Evolutionary conservation across 2,888 invertebrate species (phyloP), one percentile per base, ranked within the genome.

Genomic region (Plusia festucae): DNA sequence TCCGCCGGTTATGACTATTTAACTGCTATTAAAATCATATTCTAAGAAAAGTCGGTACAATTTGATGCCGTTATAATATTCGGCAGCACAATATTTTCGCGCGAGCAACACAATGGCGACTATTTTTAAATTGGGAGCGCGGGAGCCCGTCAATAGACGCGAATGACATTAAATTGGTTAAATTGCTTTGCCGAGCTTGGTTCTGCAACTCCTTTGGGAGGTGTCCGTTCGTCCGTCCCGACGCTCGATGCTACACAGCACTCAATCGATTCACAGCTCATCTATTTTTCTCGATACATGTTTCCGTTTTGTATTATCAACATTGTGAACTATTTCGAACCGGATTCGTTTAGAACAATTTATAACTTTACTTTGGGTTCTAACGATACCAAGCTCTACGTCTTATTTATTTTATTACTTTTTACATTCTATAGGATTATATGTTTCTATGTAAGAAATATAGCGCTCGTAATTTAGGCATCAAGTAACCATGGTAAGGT

Each of bases 151-250:
- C 93, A 93, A 93, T 93, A 89, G 93, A 89, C 85, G 84, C 88
- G 92, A 91, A 93, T 91, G 91, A 93, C 90, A 93, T 93, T 93
- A 93, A 94, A 94, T 94, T 94, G 94, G 93, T 91, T 92, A 91
- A 93, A 94, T 93, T 93, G 93, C 91, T 93, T 90, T 86, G 89
- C 89, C 86, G 90, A 88, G 90, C 87, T 89, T 88, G 88, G 89
- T 87, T 88, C 87, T 88, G 90, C 88, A 83, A 83, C 84, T 90
- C 92, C 91, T 88, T 84, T 85, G 91, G 91, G 93, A 92, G 87
- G 85, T 86, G 88, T 83, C 84, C 85, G 79, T 83, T 85, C 82
- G 79, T 79, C 76, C 78, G 82, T 83, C 79, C 81, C 83, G 78
- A 71, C 75, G 77, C 70, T 76, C 70, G 58, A 56, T 72, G 74